These are phyloP conservation scores for Chondrilla cf. caribensis DNA, from an alignment of 37 sponge, comb jelly and placozoan species.

Conservation along the genomic window DNA sequence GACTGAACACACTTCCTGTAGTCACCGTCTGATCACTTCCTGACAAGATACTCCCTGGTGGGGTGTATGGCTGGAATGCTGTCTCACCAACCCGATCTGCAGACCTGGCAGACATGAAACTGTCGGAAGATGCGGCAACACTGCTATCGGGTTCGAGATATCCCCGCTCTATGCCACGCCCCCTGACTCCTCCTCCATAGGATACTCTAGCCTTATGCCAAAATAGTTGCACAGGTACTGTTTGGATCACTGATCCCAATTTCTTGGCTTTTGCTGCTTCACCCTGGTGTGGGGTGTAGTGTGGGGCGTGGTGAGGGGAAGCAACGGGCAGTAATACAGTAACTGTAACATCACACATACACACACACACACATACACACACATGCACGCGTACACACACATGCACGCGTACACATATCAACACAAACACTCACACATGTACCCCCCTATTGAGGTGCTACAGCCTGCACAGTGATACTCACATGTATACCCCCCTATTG, in stretches of 20 bases:
- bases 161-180: not conserved
- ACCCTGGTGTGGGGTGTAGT: slow-evolving; percentile 17
- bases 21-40: not conserved
- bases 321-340: not conserved
- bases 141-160: too few species aligned
- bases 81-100: not conserved
- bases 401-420: not conserved
- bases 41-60: not conserved
- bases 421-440: slow-evolving; percentile 5
- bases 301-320: not conserved
- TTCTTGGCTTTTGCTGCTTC: slow-evolving; percentile 53
- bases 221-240: slow-evolving; percentile 50
- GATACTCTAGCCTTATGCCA: slow-evolving; percentile 31
- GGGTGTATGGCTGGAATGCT: not conserved
- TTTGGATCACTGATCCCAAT: slow-evolving; percentile 27
- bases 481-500: too few species aligned
- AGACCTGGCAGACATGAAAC: not conserved
- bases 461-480: slow-evolving; percentile 12
- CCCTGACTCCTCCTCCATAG: not conserved
- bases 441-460: too few species aligned
- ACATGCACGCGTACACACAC: not conserved
- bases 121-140: not conserved
- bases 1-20: not conserved
- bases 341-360: not conserved
- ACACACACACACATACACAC: not conserved